Evolutionary conservation across 2,888 invertebrate genomes (phyloP), one percentile per base, ranked within the genome.

Genomic region (Micoletzkya japonica): DNA sequence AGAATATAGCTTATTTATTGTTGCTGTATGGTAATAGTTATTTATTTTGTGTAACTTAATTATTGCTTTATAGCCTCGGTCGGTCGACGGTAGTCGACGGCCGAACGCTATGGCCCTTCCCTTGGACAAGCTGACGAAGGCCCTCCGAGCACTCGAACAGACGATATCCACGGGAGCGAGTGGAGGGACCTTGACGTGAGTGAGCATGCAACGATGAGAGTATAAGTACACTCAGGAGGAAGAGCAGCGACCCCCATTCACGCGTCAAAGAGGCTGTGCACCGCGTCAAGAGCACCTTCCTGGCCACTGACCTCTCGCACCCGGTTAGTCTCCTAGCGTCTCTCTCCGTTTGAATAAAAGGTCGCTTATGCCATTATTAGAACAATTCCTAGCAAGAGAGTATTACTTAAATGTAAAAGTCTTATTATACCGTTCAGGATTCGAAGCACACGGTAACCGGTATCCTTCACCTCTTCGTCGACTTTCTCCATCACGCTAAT

Each of bases 71-170:
- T 44, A 44, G 44, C 20, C 20, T 44, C 20, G 10, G 20, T 14
- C 10, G 10, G 10, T 10, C 14, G 20, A 20, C 14, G 10, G 44
- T 14, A 44, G 10, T 44, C 20, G 44, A 20, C 44, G 44, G 10
- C 20, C 44, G 20, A 20, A 14, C 20, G 10, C 14, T 44, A 66
- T 66, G 64, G 37, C 54, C 0, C 54, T 66, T 0, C 64, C 64
- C 6, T 37, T 66, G n/a, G 64, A 54, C 54, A 66, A 66, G 37
- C 44, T 66, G 54, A 66, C 10, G 20, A 37, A 44, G 7, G 64
- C 64, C 17, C 54, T 66, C n/a, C 14, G 37, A 10, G 6, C 36
- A 10, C 64, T 66, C 10, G 36, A 66, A n/a, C 54, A 52, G 39
- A 30, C 26, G 20, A 50, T 63, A 30, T 4, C 64, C 37, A 37